Evolutionary conservation across 2,797 vertebrate species (phyloP), one percentile per base, ranked within the genome.

Genomic region (Xenopus petersii): DNA sequence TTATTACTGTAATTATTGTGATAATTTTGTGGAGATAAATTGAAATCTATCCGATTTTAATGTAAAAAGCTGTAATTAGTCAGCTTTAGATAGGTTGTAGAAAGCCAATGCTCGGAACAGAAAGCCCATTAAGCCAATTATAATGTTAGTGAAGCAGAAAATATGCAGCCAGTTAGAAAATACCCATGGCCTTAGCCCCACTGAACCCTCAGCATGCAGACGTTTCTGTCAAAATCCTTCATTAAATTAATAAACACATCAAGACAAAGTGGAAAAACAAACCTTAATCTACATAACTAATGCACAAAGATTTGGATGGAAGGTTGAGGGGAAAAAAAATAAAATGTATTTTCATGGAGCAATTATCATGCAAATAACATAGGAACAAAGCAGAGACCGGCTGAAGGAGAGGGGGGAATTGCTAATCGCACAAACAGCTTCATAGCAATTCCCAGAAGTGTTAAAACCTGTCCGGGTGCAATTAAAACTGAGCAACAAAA

Each of bases 191-290:
- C 83, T 86, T 67, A 75, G 55, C 80, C 79, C 63, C 73, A 79
- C 71, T 56, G 77, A 71, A 83, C 79, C 83, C 82, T 72, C 84
- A 83, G 77, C 89, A 80, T 86, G 82, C 84, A 88, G 87, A 90
- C 84, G 84, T 86, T 87, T 88, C 88, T 90, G 90, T 90, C 92
- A 91, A 84, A 86, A 88, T 91, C 85, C 87, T 89, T 88, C 82
- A 86, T 92, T 95, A 93, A 94, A 92, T 93, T 90, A 94, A 96
- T 93, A 93, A 95, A 93, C 90, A 93, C 88, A 92, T 93, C 90
- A 91, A 93, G 91, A 87, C 87, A 88, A 91, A 89, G 88, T 87
- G 89, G 87, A 85, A 85, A 81, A 84, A 88, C 84, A 83, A 79
- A 79, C 88, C 91, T 92, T 93, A 91, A 93, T 92, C 87, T 84